Evolutionary conservation across 2,113 vertebrate genomes (phyloP), one percentile per base, ranked within the genome.

Genomic region (Mustela lutreola): DNA sequence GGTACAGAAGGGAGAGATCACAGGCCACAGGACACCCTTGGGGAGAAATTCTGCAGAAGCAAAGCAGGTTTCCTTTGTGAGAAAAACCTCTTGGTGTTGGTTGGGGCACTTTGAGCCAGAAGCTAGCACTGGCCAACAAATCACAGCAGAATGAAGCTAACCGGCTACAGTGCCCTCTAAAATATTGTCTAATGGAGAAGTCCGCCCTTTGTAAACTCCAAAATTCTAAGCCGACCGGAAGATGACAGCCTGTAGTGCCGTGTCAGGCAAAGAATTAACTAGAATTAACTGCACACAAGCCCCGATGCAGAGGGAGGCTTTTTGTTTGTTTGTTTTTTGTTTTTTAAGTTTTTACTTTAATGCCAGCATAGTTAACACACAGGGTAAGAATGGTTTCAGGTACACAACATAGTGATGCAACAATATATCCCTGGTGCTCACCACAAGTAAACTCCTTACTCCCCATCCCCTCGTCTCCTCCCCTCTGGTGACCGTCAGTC

Each of bases 1-100:
- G 87, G 94, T 90, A 97, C 97, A 97, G 97, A 95, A 92, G 97
- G 95, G 91, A 97, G 95, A 97, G 97, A 96, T 97, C 95, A 96
- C 11, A 53, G 93, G 97, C 73, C 73, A 31, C 4, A 0, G 71
- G 76, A 1, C n/a, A 62, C 70, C 96, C 94, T 80, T 33, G 89
- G 96, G 97, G 98, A 96, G 97, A 0, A 91, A 88, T 86, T 80
- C 95, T 92, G 97, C 98, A 53, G 94, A 97, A 82, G 67, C 0
- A 92, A 86, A 94, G 96, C 45, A 73, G 85, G 95, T 97, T 98
- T 48, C 70, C 70, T 71, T 92, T 95, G 81, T 82, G 75, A 96
- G 92, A 36, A 45, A 97, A 88, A 98, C 87, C 33, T 87, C 36
- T 84, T 71, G 24, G 28, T 50, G 28, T 50, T 87, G 89, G 75